Percentiles rank a stretch among this genome's conserved stretches.
These are phyloP conservation scores for Sympetrum striolatum DNA, from an alignment of 2,888 invertebrate genomes.

Conservation along the genomic window DNA sequence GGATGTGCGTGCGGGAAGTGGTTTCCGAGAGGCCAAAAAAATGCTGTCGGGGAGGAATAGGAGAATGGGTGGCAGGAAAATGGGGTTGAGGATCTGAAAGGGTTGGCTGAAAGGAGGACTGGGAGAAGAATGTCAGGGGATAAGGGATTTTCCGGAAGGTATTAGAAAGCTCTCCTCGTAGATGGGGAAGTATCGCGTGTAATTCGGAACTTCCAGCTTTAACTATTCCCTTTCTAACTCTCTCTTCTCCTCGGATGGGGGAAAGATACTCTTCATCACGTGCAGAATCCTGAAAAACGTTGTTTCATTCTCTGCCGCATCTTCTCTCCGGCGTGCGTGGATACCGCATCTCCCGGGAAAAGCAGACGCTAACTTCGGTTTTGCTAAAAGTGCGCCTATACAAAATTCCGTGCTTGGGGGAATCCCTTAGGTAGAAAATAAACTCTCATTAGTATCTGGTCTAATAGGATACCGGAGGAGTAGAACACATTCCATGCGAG, in stretches of 20 bases:
- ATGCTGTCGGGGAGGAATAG: too few relatives aligned
- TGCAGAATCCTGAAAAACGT: not conserved
- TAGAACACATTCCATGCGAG: too few relatives aligned
- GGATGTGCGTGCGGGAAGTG: not conserved
- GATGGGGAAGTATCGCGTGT: not conserved
- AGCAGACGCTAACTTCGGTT: too few relatives aligned
- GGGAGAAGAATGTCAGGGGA: not conserved
- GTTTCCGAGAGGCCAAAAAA: not conserved
- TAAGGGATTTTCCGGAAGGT: not conserved
- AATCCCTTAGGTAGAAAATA: too few relatives aligned
- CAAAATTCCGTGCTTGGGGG: too few relatives aligned
- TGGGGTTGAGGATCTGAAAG: not conserved
- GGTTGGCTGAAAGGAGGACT: not conserved
- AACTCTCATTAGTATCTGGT: too few relatives aligned
- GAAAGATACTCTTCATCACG: not conserved
- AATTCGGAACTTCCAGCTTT: not conserved
- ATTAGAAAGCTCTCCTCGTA: not conserved
- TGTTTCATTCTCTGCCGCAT: not conserved
- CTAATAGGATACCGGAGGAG: too few relatives aligned
- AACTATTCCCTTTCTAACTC: not conserved
- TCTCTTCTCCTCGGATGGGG: not conserved
- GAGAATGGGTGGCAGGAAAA: not conserved
- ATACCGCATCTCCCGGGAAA: not conserved
- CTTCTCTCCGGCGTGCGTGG: not conserved
- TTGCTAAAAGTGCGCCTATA: too few relatives aligned